phyloP scores from a whole-genome alignment of 2,888 invertebrate species.

The Andrena minutula region DNA sequence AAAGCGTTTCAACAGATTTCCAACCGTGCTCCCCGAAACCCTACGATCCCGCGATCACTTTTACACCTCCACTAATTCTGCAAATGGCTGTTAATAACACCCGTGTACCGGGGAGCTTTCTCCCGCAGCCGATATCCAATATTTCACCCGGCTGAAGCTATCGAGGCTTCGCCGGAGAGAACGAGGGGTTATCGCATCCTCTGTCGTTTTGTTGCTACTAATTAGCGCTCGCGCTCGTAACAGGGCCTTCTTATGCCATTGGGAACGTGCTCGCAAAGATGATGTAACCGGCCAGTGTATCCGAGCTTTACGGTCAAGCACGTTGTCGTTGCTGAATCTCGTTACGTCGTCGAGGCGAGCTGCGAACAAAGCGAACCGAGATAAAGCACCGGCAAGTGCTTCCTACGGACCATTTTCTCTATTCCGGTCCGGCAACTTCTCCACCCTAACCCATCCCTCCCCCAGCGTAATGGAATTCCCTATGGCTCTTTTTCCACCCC shows the following conservation, averaged over 20 bases:
- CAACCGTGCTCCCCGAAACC: background rate
- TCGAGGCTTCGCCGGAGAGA: background rate
- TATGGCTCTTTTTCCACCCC: background rate
- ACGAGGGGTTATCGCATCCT: background rate
- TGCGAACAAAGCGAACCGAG: constrained; percentile 33
- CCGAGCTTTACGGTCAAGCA: constrained; percentile 17
- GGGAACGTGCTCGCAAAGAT: constrained; percentile 13
- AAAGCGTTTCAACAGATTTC: background rate
- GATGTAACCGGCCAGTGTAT: constrained; percentile 17
- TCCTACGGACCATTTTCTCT: constrained; percentile 18
- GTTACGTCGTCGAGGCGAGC: constrained; percentile 33
- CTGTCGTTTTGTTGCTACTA: constrained; percentile 20
- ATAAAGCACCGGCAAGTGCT: constrained; percentile 21
- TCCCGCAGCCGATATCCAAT: constrained; percentile 22
- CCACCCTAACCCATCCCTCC: background rate
- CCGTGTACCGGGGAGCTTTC: background rate
- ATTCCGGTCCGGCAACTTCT: background rate
- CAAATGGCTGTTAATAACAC: constrained; percentile 25
- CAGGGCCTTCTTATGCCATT: background rate
- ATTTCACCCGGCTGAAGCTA: constrained; percentile 14
- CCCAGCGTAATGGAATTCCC: constrained; percentile 23
- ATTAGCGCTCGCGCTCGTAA: constrained; percentile 34
- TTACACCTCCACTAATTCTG: background rate
- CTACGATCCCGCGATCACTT: background rate
- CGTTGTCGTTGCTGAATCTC: constrained; percentile 38